Percentiles rank a stretch among this genome's conserved stretches.
Evolutionary conservation across 2,113 vertebrate species (phyloP).

Genomic region (Thamnophis sirtalis): DNA sequence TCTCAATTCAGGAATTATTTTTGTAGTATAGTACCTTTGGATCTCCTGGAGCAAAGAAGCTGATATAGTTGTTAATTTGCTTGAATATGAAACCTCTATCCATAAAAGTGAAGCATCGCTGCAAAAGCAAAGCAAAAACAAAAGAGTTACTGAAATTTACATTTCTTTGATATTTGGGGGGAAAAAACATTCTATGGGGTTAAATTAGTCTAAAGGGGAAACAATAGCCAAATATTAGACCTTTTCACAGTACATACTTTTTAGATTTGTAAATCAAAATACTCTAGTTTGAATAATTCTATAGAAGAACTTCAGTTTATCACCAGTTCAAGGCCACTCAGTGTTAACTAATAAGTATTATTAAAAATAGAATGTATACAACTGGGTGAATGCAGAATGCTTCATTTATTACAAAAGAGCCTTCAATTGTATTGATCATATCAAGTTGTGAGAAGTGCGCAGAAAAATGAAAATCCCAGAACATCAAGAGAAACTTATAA

Average conservation of each 20-base stretch:
- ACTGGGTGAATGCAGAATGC: background rate
- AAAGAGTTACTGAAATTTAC: background rate
- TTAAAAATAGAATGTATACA: background rate
- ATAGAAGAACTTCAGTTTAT: background rate
- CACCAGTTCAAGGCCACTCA: background rate
- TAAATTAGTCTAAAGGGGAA: background rate
- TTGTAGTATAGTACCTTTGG: conserved; percentile 77
- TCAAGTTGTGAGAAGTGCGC: background rate
- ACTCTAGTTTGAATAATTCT: background rate
- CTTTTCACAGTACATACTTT: background rate
- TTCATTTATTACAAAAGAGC: background rate
- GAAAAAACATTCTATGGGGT: background rate
- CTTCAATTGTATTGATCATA: background rate
- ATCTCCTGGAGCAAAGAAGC: conserved; percentile 93
- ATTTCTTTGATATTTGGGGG: background rate
- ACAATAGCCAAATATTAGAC: background rate
- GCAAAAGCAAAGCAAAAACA: conserved; percentile 17
- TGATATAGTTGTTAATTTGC: conserved; percentile 97
- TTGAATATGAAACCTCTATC: conserved; percentile 96
- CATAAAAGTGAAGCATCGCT: conserved; percentile 98
- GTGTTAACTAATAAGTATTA: background rate
- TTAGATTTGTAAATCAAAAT: background rate
- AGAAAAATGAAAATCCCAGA: background rate
- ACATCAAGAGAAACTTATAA: background rate
- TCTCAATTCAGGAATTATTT: background rate